Conservation (phyloP, 1,140 invertebrate species). For the Pygmarrhopalites habei region DNA sequence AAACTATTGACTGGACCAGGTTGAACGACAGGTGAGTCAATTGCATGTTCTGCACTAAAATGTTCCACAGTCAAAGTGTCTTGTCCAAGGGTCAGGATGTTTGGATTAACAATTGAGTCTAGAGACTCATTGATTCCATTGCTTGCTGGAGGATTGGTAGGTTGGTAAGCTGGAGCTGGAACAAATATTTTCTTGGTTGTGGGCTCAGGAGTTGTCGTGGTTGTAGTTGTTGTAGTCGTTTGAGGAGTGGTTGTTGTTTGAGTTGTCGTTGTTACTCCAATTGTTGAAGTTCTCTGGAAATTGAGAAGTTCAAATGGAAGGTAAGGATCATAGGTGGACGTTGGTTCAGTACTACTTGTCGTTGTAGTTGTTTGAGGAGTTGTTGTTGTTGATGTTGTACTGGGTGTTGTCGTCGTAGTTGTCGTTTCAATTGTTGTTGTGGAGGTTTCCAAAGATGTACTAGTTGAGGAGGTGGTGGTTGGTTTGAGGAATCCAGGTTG, state of each 20-base stretch:
- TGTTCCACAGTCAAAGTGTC: conserved; percentile 5
- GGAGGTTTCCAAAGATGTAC: conserved; percentile 7
- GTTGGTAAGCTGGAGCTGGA: not conserved
- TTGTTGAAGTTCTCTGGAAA: conserved; percentile 15
- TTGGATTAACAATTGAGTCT: not conserved
- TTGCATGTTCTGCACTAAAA: conserved; percentile 5
- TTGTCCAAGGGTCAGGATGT: not conserved
- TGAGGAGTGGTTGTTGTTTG: conserved; percentile 15
- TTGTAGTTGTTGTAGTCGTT: conserved; percentile 17
- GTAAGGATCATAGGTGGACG: conserved; percentile 30
- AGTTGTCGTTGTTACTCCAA: not conserved
- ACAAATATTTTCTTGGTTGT: not conserved
- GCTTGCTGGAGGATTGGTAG: not conserved
- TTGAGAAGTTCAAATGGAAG: conserved; percentile 35
- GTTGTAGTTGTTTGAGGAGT: conserved; percentile 1
- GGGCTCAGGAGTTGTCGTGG: conserved; percentile 8
- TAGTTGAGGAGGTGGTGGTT: conserved; percentile 18
- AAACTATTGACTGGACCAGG: no score
- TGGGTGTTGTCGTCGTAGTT: conserved; percentile 1
- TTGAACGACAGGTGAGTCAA: not conserved
- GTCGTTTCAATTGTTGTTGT: conserved; percentile 11
- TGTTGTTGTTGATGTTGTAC: conserved; percentile 6
- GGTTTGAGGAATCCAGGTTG: conserved; percentile 13
- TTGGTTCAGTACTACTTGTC: not conserved
- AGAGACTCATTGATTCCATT: no score